phyloP scores from a whole-genome alignment of 2,113 vertebrate species.

The Festucalex cinctus region DNA sequence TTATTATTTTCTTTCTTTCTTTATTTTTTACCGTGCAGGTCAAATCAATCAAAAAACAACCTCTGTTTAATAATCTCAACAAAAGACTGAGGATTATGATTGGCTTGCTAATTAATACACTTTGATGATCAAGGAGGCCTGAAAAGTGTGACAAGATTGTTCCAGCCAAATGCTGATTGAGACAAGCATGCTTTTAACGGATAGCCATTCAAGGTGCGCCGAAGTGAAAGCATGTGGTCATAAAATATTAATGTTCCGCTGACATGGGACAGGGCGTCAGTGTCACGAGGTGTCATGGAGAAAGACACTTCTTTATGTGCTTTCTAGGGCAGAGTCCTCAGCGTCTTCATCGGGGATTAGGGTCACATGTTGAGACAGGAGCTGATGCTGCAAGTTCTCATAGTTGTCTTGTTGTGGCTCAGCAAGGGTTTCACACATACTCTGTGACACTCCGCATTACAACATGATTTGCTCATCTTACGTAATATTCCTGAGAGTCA shows the following conservation, averaged over 20 bases:
- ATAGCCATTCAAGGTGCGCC: not conserved
- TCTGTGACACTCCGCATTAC: slow-evolving; percentile 13
- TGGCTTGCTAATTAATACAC: not conserved
- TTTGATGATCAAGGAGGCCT: not conserved
- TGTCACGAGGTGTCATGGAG: slow-evolving; percentile 20
- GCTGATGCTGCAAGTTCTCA: slow-evolving; percentile 59
- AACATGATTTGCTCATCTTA: not conserved
- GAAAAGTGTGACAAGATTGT: not conserved
- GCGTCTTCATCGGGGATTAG: slow-evolving; percentile 36
- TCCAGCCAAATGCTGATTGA: not conserved
- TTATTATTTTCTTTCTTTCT: too few species aligned
- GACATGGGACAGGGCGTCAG: slow-evolving; percentile 30
- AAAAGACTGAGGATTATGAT: not conserved
- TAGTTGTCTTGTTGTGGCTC: slow-evolving; percentile 13
- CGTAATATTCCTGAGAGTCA: not conserved
- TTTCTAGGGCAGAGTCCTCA: slow-evolving; percentile 22
- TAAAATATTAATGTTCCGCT: not conserved
- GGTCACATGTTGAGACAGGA: slow-evolving; percentile 48
- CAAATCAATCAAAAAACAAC: not conserved
- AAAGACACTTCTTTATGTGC: slow-evolving; percentile 18
- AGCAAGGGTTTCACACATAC: slow-evolving; percentile 7
- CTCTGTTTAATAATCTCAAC: not conserved
- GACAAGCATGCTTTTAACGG: not conserved
- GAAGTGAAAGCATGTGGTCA: slow-evolving; percentile 17
- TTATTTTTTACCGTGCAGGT: too few species aligned